Percentiles rank a stretch among this genome's conserved stretches.
phyloP scores from a whole-genome alignment of 2,797 vertebrate genomes.

The Crax fasciolata region DNA sequence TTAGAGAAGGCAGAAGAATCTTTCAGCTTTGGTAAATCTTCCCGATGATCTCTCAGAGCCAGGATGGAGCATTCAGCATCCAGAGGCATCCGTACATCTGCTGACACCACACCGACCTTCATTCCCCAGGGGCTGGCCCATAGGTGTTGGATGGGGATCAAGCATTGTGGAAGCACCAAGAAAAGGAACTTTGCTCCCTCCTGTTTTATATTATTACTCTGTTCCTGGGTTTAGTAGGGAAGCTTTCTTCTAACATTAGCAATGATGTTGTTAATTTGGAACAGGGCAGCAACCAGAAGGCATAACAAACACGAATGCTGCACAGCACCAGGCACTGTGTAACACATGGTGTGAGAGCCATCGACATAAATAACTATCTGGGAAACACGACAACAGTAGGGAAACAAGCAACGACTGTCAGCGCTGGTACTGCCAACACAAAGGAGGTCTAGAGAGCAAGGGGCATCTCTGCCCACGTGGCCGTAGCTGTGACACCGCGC shows the following conservation, averaged over 20 bases:
- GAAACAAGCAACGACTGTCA: not conserved
- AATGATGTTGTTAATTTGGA: not conserved
- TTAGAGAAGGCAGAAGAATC: not conserved
- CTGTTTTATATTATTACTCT: not conserved
- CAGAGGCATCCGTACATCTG: not conserved
- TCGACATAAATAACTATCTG: not conserved
- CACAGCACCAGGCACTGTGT: not conserved
- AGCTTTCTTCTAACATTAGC: no score
- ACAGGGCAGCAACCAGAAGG: not conserved
- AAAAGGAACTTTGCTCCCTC: not conserved
- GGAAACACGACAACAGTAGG: not conserved
- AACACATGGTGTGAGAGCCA: not conserved
- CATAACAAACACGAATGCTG: not conserved
- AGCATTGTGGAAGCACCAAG: not conserved
- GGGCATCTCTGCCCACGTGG: not conserved
- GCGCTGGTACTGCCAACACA: fast-evolving
- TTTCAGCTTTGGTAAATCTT: conserved; percentile 45
- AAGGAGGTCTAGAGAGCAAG: not conserved
- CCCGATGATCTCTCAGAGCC: conserved; percentile 33
- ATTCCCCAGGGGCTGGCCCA: not conserved
- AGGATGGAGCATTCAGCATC: not conserved
- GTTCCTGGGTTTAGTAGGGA: not conserved
- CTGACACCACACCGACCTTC: not conserved
- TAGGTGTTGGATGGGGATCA: not conserved
- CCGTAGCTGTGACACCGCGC: not conserved